Evolutionary conservation across 2,113 vertebrate genomes (phyloP).

Genomic region (Trematomus loennbergii): DNA sequence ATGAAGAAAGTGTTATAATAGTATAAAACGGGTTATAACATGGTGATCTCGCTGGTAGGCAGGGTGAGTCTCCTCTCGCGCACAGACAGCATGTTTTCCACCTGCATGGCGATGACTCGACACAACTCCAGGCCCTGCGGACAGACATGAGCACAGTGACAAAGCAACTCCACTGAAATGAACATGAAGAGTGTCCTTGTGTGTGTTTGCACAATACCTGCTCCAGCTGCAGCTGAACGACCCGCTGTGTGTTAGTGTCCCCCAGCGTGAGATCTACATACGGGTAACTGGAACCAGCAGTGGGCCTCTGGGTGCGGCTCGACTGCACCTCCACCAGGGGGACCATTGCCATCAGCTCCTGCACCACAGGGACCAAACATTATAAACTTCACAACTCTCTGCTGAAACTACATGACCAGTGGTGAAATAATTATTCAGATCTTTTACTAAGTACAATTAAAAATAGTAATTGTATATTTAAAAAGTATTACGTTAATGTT

Average conservation of each 20-base stretch:
- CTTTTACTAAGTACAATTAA: no score
- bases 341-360: conserved; percentile 90
- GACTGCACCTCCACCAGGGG: conserved; percentile 93
- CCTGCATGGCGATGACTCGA: conserved; percentile 92
- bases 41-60: conserved; percentile 95
- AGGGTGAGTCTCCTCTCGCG: conserved; percentile 92
- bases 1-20: conserved; percentile 78
- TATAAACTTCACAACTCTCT: neutral
- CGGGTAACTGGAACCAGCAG: conserved; percentile 89
- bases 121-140: conserved; percentile 94
- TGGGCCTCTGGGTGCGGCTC: conserved; percentile 89
- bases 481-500: no score
- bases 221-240: conserved; percentile 94
- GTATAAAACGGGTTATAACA: conserved; percentile 82
- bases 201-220: conserved; percentile 83
- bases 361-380: conserved; percentile 40
- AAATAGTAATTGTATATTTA: no score
- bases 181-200: neutral
- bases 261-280: conserved; percentile 93
- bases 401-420: neutral
- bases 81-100: conserved; percentile 90
- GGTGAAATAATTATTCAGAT: no score
- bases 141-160: conserved; percentile 23
- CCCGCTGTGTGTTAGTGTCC: conserved; percentile 84
- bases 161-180: neutral